Evolutionary conservation across 2,797 vertebrate genomes (phyloP).

Genomic region (Arrhamphus sclerolepis): DNA sequence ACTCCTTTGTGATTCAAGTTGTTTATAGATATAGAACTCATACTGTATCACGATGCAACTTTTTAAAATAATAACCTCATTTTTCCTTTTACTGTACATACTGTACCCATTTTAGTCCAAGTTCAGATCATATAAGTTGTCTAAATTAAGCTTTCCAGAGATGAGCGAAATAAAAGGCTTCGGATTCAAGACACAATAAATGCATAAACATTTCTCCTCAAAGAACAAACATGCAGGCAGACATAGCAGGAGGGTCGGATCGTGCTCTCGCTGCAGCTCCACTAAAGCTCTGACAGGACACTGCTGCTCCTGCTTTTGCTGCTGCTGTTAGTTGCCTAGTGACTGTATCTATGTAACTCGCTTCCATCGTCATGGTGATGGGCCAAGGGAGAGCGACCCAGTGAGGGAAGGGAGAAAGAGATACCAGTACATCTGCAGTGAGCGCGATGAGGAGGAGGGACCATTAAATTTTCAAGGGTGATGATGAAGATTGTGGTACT

Average conservation of each 20-base stretch:
- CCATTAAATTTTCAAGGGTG: constrained; percentile 25
- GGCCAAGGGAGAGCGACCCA: constrained; percentile 63
- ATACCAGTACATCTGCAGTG: constrained; percentile 67
- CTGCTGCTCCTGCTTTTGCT: constrained; percentile 55
- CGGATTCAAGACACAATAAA: constrained; percentile 43
- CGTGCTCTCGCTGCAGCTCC: constrained; percentile 39
- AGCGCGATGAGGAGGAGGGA: constrained; percentile 36
- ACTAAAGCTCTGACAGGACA: constrained; percentile 57
- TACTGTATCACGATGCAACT: too few species aligned
- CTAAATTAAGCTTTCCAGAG: constrained; percentile 28
- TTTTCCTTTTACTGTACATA: neutral
- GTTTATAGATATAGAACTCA: too few species aligned
- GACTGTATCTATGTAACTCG: constrained; percentile 72
- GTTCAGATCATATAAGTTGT: constrained; percentile 1
- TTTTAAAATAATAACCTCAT: too few species aligned
- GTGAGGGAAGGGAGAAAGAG: constrained; percentile 56
- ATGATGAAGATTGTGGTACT: constrained; percentile 12
- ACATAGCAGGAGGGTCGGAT: constrained; percentile 25
- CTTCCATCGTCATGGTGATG: constrained; percentile 78
- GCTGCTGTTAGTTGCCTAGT: constrained; percentile 78
- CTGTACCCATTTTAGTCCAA: constrained; percentile 5
- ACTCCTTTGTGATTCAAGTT: too few species aligned
- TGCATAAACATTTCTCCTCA: constrained; percentile 49
- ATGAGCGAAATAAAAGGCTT: constrained; percentile 26
- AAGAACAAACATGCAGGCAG: constrained; percentile 42